Evolutionary conservation across 2,113 vertebrate genomes (phyloP), one percentile per base, ranked within the genome.

Genomic region (Trogon surrucura): DNA sequence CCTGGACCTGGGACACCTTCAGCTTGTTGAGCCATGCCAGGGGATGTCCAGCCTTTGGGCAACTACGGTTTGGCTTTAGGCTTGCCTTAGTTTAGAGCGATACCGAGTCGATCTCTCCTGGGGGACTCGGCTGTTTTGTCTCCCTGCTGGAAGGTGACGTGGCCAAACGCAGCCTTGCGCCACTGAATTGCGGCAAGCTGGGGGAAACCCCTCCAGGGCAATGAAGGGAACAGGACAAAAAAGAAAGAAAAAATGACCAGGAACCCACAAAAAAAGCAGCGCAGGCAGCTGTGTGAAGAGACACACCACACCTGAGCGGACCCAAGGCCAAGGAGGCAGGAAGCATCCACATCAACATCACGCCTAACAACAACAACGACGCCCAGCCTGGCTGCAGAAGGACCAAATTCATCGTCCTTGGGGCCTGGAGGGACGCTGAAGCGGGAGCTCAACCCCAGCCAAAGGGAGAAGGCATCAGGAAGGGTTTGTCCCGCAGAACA

Each of bases 101-200:
- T 5, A 36, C 16, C 0, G 3, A 78, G 29, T 9, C 1, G 2
- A 19, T 22, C 13, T 22, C 13, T 12, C 66, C 50, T 20, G 51
- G 44, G 38, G 26, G 1, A 58, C 57, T 34, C 0, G 0, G n/a
- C 38, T 0, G 0, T 26, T 57, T n/a, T 1, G 3, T 83, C n/a
- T 67, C 57, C n/a, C 51, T 20, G 16, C 75, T 1, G 7, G 66
- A 81, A 81, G 54, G 74, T 21, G 64, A 11, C 20, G 3, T 0
- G 6, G 78, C 73, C 30, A 8, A 67, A 32, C 3, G 9, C 44
- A 56, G 53, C 29, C 85, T 29, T 2, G 1, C 30, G 85, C 38
- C 53, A 67, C 38, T 3, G 1, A 16, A 79, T 13, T 38, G 32
- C 80, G 85, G 34, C 58, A 75, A 30, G 23, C 50, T 0, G 3